A percentile compares a stretch with the other conserved stretches of the same genome.
phyloP scores from a whole-genome alignment of 2,797 vertebrate genomes.

The Potorous gilbertii region DNA sequence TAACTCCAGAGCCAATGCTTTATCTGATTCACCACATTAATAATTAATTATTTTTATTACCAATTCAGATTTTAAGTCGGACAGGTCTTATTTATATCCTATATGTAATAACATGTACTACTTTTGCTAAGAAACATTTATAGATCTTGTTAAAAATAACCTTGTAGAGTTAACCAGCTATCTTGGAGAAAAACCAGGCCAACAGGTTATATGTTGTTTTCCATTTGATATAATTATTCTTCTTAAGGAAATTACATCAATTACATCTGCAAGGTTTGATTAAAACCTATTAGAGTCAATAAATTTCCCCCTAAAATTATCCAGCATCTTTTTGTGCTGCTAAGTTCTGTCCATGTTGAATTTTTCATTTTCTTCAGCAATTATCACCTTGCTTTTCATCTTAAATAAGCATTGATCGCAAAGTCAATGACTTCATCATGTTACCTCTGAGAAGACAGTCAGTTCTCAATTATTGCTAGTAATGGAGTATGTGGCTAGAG shows the following conservation, averaged over 20 bases:
- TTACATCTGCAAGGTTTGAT: not conserved
- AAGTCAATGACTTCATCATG: not conserved
- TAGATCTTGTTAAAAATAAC: too few relatives aligned
- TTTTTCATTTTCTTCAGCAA: not conserved
- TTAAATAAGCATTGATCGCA: not conserved
- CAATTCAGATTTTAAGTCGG: too few relatives aligned
- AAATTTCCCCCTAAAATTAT: not conserved
- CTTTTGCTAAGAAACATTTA: too few relatives aligned
- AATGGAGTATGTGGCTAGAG: not conserved
- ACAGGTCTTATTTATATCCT: too few relatives aligned
- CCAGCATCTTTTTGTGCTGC: not conserved
- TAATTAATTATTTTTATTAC: too few relatives aligned
- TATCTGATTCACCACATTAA: too few relatives aligned
- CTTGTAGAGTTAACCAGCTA: not conserved
- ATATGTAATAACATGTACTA: too few relatives aligned
- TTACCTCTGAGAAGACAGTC: not conserved
- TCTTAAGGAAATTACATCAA: not conserved
- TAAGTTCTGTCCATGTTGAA: not conserved
- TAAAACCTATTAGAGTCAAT: not conserved
- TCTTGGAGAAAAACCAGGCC: not conserved
- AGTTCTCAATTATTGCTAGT: constrained; percentile 1
- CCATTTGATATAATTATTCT: not conserved
- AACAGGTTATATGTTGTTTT: not conserved
- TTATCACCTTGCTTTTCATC: constrained; percentile 32
- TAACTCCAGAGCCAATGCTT: too few relatives aligned